phyloP scores from a whole-genome alignment of 2,113 vertebrate species.

The Pholis gunnellus region DNA sequence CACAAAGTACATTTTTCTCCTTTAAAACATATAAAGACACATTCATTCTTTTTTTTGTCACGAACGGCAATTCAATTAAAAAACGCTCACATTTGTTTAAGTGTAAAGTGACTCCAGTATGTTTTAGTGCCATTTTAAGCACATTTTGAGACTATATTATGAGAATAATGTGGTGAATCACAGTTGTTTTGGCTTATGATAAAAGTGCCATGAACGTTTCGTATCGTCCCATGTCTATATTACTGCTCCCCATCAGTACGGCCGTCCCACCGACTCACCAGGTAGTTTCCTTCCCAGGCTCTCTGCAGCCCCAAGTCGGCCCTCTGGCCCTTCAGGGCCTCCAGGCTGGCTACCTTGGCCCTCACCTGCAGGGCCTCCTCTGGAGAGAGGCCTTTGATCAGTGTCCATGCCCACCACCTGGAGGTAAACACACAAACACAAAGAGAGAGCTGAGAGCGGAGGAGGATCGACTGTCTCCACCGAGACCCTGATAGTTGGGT shows the following conservation, averaged over 20 bases:
- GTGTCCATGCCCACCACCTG: conserved; percentile 94
- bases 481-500: not conserved
- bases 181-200: no score
- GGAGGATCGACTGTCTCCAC: conserved; percentile 28
- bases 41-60: no score
- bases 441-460: not conserved
- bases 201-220: no score
- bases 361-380: conserved; percentile 91
- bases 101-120: not conserved
- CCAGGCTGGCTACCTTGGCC: conserved; percentile 94
- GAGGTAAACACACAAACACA: conserved; percentile 45
- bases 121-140: not conserved
- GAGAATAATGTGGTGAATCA: not conserved
- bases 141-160: not conserved
- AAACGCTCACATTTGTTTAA: not conserved
- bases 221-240: no score
- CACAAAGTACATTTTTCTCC: no score
- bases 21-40: no score
- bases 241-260: not conserved
- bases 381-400: conserved; percentile 91
- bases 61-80: no score
- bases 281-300: conserved; percentile 95
- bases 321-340: conserved; percentile 93
- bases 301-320: conserved; percentile 92
- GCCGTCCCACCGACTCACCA: conserved; percentile 78